These are phyloP conservation scores for Drosophila burlai DNA, from an alignment of 1,140 invertebrate genomes.

Conservation along the genomic window DNA sequence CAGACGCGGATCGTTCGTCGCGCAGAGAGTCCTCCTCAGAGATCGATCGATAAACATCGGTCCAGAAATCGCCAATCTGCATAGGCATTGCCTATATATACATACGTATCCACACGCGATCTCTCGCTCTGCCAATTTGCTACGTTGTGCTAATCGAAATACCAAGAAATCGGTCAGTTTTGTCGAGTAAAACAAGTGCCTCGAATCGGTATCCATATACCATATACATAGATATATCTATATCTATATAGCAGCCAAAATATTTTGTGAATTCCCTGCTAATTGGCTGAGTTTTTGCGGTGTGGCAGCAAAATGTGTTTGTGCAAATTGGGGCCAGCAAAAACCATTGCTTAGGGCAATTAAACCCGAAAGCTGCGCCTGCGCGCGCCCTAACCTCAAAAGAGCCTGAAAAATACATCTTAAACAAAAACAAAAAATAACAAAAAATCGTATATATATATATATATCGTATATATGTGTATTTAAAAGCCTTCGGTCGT, in stretches of 20 bases:
- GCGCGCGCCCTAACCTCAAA: constrained; percentile 76
- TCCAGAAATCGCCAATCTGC: constrained; percentile 9
- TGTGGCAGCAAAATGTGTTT: constrained; percentile 54
- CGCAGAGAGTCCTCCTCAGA: constrained; percentile 6
- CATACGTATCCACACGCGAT: constrained; percentile 19
- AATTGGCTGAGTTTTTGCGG: constrained; percentile 52
- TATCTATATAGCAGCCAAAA: constrained; percentile 7
- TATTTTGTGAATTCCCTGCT: constrained; percentile 73
- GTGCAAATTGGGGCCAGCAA: constrained; percentile 59
- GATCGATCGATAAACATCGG: constrained; percentile 10
- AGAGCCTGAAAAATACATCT: constrained; percentile 59
- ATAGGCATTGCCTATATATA: not conserved
- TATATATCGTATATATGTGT: not conserved
- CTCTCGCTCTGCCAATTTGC: constrained; percentile 58
- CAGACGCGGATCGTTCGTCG: constrained; percentile 66
- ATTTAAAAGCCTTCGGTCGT: constrained; percentile 63
- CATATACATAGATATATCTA: not conserved
- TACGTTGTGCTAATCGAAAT: constrained; percentile 64
- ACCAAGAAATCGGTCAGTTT: constrained; percentile 24
- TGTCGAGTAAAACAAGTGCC: constrained; percentile 56
- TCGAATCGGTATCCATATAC: constrained; percentile 1
- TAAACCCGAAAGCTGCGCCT: constrained; percentile 63
- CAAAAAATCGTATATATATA: constrained; percentile 26
- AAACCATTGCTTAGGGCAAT: constrained; percentile 55
- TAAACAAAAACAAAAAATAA: constrained; percentile 43